Evolutionary conservation across 2,888 invertebrate species (phyloP).

Genomic region (Pachycephus smyrnensis): DNA sequence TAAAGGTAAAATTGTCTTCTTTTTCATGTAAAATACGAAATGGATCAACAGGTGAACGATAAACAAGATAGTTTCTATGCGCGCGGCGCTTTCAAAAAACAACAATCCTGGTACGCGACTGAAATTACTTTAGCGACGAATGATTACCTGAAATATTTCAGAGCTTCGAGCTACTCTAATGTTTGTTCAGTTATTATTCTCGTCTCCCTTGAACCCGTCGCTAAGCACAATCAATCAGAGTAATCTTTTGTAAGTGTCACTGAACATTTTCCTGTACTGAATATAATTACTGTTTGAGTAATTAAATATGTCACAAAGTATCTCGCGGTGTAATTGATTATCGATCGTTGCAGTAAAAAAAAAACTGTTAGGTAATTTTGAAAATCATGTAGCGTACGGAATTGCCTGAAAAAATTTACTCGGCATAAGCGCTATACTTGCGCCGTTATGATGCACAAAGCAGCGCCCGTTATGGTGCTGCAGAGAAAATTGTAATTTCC

Average conservation of each 20-base stretch:
- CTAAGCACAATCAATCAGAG: neutral
- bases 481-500: neutral
- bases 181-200: neutral
- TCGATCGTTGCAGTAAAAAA: neutral
- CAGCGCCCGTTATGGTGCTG: neutral
- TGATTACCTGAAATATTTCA: neutral
- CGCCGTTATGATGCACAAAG: neutral
- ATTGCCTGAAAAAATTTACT: neutral
- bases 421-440: neutral
- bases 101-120: neutral
- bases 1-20: neutral
- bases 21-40: neutral
- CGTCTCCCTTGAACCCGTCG: no score
- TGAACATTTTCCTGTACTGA: neutral
- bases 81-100: neutral
- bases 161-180: neutral
- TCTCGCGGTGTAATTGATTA: neutral
- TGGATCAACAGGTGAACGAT: neutral
- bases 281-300: neutral
- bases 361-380: neutral
- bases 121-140: neutral
- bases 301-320: neutral
- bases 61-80: neutral
- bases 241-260: neutral
- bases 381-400: neutral